Evolutionary conservation across 1,140 invertebrate species (phyloP).

Genomic region (Trichomalopsis sarcophagae): DNA sequence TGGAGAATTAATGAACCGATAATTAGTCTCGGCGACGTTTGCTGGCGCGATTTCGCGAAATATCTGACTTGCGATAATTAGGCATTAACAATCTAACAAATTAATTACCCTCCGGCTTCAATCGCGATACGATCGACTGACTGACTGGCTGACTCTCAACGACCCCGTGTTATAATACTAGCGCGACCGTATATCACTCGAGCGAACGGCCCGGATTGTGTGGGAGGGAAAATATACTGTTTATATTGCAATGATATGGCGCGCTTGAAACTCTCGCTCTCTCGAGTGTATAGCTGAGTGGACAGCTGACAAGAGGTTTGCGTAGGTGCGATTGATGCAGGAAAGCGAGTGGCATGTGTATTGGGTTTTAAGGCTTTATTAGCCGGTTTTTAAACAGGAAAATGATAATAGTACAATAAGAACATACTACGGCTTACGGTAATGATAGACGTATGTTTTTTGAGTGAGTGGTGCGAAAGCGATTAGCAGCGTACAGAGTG

Average conservation of each 20-base stretch:
- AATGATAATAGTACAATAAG: too few relatives aligned
- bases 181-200: constrained; percentile 31
- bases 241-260: constrained; percentile 2
- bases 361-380: background rate
- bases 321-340: background rate
- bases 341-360: background rate
- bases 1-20: constrained; percentile 34
- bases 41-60: constrained; percentile 27
- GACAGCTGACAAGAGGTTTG: background rate
- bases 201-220: background rate
- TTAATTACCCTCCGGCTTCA: constrained; percentile 19
- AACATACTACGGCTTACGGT: too few relatives aligned
- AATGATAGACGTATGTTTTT: too few relatives aligned
- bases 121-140: background rate
- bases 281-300: background rate
- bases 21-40: background rate
- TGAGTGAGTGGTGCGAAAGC: too few relatives aligned
- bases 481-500: too few relatives aligned
- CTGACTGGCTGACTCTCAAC: background rate
- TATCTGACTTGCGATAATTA: constrained; percentile 40
- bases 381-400: background rate
- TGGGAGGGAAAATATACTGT: background rate
- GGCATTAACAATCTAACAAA: constrained; percentile 45
- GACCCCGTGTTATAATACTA: background rate
- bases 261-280: background rate